Conservation (phyloP, 2,113 vertebrate genomes). For the Zosterops hypoxanthus region DNA sequence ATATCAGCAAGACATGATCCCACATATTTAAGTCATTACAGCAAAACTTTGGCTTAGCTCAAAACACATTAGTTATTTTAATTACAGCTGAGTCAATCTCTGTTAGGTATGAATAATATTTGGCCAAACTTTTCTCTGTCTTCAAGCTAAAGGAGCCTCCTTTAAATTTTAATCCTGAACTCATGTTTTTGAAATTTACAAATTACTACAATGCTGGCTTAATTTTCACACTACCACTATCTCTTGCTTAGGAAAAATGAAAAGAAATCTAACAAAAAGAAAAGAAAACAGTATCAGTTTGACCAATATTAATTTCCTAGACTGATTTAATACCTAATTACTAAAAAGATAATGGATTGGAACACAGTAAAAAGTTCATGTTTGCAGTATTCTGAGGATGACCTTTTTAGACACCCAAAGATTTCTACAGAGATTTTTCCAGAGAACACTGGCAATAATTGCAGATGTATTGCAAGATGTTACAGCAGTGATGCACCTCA, state of each 20-base stretch:
- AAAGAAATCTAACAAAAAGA: not conserved
- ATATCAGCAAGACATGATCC: conserved; percentile 15
- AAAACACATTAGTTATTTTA: conserved; percentile 53
- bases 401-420: not conserved
- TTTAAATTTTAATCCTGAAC: not conserved
- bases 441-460: not conserved
- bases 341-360: not conserved
- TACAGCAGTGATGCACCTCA: not conserved
- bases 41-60: conserved; percentile 7
- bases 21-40: conserved; percentile 47
- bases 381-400: not conserved
- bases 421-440: not conserved
- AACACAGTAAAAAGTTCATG: not conserved
- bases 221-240: not conserved
- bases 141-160: not conserved
- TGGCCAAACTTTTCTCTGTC: not conserved
- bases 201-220: not conserved
- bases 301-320: not conserved
- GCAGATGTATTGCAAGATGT: not conserved
- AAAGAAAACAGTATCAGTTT: not conserved
- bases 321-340: not conserved
- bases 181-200: not conserved
- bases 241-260: not conserved
- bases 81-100: conserved; percentile 50
- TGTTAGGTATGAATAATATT: conserved; percentile 24